A percentile compares a stretch with the other conserved stretches of the same genome.
Conservation (phyloP, 2,113 vertebrate species). For the Murina feae region DNA sequence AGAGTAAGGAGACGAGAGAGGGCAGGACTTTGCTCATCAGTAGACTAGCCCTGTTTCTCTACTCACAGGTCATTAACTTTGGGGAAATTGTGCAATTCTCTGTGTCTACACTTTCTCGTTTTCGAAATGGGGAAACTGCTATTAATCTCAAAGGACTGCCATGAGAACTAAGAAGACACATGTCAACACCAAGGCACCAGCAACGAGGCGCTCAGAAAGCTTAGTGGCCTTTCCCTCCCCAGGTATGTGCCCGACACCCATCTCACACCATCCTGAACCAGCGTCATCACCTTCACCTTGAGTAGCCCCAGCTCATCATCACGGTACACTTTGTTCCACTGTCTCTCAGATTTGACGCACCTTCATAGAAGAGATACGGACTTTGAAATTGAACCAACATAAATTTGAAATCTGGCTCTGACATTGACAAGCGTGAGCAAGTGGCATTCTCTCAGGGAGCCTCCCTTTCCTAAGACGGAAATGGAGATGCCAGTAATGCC, state of each 20-base stretch:
- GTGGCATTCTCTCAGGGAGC: neutral
- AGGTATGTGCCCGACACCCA: accelerated
- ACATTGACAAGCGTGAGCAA: neutral
- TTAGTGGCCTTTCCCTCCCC: neutral
- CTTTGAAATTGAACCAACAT: neutral
- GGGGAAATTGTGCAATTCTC: neutral
- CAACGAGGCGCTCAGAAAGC: accelerated
- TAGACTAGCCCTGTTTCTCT: neutral
- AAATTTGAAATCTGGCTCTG: neutral
- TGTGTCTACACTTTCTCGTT: neutral
- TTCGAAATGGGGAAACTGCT: neutral
- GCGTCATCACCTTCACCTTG: neutral
- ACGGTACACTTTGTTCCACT: neutral
- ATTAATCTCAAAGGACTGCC: neutral
- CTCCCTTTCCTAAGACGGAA: neutral
- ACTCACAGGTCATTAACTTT: neutral
- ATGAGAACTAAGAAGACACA: neutral
- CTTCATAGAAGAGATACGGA: neutral
- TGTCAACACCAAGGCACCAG: too few relatives aligned
- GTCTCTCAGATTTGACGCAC: neutral
- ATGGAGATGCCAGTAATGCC: neutral
- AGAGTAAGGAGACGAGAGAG: neutral
- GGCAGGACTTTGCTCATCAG: neutral
- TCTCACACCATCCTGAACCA: accelerated
- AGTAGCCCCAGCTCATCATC: too few relatives aligned